Evolutionary conservation across 2,797 vertebrate species (phyloP).

Genomic region (Cynodonichthys magdalenae): DNA sequence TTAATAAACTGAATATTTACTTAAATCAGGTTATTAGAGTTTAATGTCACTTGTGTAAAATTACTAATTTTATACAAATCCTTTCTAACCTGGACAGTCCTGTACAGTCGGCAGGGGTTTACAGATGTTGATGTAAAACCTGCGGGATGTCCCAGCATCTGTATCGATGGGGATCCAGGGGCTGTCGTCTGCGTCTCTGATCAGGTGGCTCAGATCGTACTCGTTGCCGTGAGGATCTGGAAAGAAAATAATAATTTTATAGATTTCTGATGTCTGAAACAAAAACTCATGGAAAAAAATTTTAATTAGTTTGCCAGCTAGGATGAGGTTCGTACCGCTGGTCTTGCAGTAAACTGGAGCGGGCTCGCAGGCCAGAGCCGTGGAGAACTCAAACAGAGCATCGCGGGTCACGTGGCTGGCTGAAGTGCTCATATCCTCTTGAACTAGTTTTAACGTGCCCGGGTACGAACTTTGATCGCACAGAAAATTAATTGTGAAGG

Average conservation of each 20-base stretch:
- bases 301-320: no score
- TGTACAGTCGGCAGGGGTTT: constrained; percentile 83
- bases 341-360: constrained; percentile 90
- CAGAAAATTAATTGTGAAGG: constrained; percentile 87
- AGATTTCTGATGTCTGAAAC: no score
- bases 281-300: not conserved
- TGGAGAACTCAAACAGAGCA: constrained; percentile 90
- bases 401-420: constrained; percentile 68
- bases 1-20: no score
- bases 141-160: constrained; percentile 70
- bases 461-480: constrained; percentile 83
- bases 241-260: constrained; percentile 12
- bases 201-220: constrained; percentile 92
- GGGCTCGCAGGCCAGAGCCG: constrained; percentile 88
- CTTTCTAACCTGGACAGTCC: constrained; percentile 83
- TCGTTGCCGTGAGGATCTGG: constrained; percentile 89
- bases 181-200: constrained; percentile 71
- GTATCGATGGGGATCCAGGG: constrained; percentile 89
- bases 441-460: constrained; percentile 78
- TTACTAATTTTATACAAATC: no score
- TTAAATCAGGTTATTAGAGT: not conserved
- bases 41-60: not conserved
- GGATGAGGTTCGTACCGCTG: constrained; percentile 75
- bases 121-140: constrained; percentile 93
- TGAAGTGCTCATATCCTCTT: constrained; percentile 81